These are phyloP conservation scores for Caenorhabditis tropicalis DNA, from an alignment of 1,140 invertebrate species.

Conservation along the genomic window DNA sequence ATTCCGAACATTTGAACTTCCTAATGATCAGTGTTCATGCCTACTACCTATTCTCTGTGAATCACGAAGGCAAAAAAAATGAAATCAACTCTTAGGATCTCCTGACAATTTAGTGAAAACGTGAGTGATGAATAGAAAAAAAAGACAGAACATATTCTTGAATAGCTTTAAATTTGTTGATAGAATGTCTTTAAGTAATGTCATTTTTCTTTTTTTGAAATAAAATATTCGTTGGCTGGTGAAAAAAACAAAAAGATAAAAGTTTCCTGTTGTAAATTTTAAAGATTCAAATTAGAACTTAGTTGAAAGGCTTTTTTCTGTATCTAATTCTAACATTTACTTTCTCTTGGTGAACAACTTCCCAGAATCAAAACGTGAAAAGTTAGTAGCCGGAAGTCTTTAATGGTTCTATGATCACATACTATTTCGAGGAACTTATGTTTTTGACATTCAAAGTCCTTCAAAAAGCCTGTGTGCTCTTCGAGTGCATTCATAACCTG, in stretches of 20 bases:
- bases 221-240: too few relatives aligned
- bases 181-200: neutral
- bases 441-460: neutral
- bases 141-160: neutral
- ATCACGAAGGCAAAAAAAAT: neutral
- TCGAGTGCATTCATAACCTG: slow-evolving; percentile 20
- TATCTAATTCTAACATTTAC: too few relatives aligned
- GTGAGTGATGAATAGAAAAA: neutral
- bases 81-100: neutral
- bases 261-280: too few relatives aligned
- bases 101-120: neutral
- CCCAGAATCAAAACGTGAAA: too few relatives aligned
- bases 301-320: too few relatives aligned
- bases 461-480: neutral
- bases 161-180: neutral
- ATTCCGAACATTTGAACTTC: too few relatives aligned
- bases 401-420: neutral
- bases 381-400: too few relatives aligned
- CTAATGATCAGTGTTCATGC: too few relatives aligned
- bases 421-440: neutral
- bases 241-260: too few relatives aligned
- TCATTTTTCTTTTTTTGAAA: neutral
- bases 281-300: too few relatives aligned
- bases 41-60: too few relatives aligned
- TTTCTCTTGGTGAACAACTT: neutral